phyloP scores from a whole-genome alignment of 1,140 invertebrate genomes.

The Catajapyx aquilonaris region DNA sequence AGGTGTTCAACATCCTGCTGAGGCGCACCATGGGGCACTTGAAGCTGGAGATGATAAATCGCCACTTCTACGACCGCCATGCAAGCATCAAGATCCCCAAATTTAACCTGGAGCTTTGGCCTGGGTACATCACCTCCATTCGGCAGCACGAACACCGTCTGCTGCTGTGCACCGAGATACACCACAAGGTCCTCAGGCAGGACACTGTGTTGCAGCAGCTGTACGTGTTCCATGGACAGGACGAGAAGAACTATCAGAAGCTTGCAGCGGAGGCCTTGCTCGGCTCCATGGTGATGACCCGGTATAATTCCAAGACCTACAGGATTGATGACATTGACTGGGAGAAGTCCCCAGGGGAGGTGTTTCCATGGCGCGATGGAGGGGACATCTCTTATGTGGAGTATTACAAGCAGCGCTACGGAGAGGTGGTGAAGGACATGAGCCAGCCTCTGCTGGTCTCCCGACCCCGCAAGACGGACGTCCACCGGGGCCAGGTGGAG shows the following conservation, averaged over 20 bases:
- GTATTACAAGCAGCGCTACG: constrained; percentile 47
- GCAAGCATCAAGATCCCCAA: constrained; percentile 2
- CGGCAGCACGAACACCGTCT: constrained; percentile 15
- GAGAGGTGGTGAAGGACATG: constrained; percentile 45
- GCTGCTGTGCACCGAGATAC: constrained; percentile 15
- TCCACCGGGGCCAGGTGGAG: constrained; percentile 12
- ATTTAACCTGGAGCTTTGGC: constrained; percentile 11
- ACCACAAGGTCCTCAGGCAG: constrained; percentile 16
- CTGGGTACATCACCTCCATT: constrained; percentile 16
- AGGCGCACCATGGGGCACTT: too few relatives aligned
- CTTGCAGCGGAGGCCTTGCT: constrained; percentile 35
- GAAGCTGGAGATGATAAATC: too few relatives aligned
- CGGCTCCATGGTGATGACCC: constrained; percentile 54
- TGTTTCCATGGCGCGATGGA: constrained; percentile 32
- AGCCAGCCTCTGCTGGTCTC: constrained; percentile 62
- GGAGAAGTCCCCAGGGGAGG: constrained; percentile 34
- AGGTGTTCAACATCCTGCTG: too few relatives aligned
- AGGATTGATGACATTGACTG: constrained; percentile 63
- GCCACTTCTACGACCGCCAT: too few relatives aligned
- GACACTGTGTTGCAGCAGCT: constrained; percentile 9
- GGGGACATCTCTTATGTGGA: constrained; percentile 38
- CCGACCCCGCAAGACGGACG: constrained; percentile 16
- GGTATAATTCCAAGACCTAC: constrained; percentile 83
- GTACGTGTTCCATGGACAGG: constrained; percentile 27
- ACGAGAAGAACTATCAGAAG: constrained; percentile 17